Evolutionary conservation across 2,797 vertebrate genomes (phyloP).

Genomic region (Leucoraja ocellata): DNA sequence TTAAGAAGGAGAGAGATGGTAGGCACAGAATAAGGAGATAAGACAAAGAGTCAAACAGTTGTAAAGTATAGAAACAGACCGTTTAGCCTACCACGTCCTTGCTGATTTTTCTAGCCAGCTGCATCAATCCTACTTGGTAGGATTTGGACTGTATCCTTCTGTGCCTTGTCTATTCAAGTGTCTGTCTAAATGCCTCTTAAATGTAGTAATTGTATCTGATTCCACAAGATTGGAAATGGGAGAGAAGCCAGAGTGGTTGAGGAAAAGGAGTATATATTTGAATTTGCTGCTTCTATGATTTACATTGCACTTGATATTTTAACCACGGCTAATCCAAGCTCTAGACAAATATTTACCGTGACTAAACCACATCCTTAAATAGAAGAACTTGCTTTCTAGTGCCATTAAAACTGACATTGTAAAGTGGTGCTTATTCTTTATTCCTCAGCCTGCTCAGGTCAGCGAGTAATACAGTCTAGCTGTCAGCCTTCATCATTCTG

Average conservation of each 20-base stretch:
- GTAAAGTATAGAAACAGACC: too few species aligned
- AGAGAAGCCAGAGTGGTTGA: background rate
- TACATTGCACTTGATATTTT: background rate
- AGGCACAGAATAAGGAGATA: background rate
- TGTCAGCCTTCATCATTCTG: background rate
- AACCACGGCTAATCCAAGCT: background rate
- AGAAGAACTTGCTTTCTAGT: background rate
- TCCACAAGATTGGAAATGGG: too few species aligned
- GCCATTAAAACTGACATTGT: background rate
- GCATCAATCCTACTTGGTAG: too few species aligned
- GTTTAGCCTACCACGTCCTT: too few species aligned
- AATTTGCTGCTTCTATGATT: background rate
- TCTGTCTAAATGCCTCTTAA: too few species aligned
- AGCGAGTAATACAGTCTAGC: background rate
- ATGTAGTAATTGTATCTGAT: too few species aligned
- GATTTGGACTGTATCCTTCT: too few species aligned
- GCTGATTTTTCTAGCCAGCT: too few species aligned
- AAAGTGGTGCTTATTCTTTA: too few species aligned
- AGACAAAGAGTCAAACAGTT: too few species aligned
- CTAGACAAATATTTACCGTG: background rate
- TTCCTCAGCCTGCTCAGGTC: background rate
- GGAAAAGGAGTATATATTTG: background rate
- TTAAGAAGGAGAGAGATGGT: background rate
- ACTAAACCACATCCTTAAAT: background rate
- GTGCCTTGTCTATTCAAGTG: too few species aligned